Evolutionary conservation across 1,140 invertebrate genomes (phyloP), one percentile per base, ranked within the genome.

Genomic region (Ceratitis capitata): DNA sequence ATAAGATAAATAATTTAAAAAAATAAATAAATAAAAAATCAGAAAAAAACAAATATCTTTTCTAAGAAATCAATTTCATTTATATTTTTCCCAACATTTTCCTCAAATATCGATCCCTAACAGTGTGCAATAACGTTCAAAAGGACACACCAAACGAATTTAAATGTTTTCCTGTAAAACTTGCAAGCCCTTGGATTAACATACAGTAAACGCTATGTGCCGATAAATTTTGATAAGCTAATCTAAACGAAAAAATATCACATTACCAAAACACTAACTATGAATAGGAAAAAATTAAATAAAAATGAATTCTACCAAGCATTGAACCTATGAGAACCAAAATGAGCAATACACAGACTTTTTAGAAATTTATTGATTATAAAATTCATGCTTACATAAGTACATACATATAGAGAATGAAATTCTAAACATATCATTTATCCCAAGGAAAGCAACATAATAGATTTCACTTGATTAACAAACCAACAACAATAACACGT

Each of bases 401-500:
- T 39, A 39, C 42, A 74, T 74, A 39, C 14, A 42, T 39, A 39
- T 39, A 35, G 9, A 26, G 35, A 78, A 78, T 26, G 69, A 23
- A 78, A 78, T 23, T 78, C 69, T 45, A 78, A 78, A 19, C 69
- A 45, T 78, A 78, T 78, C 69, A n/a, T 78, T 42, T 78, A 78
- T 45, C 42, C 39, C 29, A 23, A 2, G 16, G 32, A 35, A 69
- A 19, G 35, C 64, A 19, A 39, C 64, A n/a, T 39, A 69, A 39
- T 69, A 42, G 64, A n/a, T 69, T 69, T 39, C n/a, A n/a, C n/a
- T n/a, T 39, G 64, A 39, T 69, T 69, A 69, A 39, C 64, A 26
- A 29, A 39, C 35, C 64, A 39, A 69, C 35, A 12, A 26, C 64
- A 39, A 69, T 35, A 39, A 69, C 35, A 12, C n/a, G 26, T n/a